phyloP scores from a whole-genome alignment of 37 sponge, comb jelly and placozoan genomes.

The Petrosia ficiformis region DNA sequence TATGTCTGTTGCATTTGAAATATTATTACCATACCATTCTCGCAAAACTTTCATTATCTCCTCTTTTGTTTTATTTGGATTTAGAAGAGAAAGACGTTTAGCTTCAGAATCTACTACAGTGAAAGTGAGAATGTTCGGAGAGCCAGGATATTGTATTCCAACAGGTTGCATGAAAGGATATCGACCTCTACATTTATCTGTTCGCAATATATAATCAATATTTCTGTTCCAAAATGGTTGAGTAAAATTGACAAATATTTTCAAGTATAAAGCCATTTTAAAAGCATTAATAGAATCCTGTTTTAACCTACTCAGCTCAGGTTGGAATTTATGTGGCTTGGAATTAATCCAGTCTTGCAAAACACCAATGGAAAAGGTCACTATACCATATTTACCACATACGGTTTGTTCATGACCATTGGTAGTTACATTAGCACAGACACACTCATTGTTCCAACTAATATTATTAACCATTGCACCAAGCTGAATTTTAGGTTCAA shows the following conservation, averaged over 20 bases:
- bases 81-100: background rate
- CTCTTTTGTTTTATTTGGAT: background rate
- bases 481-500: background rate
- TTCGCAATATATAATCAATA: slow-evolving; percentile 2
- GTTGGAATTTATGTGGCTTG: slow-evolving; percentile 1
- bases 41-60: slow-evolving; percentile 6
- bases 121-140: background rate
- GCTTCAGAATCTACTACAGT: background rate
- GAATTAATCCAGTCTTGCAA: background rate
- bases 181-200: background rate
- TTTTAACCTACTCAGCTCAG: slow-evolving; percentile 25
- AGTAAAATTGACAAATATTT: slow-evolving; percentile 26
- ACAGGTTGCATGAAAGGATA: slow-evolving; percentile 27
- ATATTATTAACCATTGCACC: background rate
- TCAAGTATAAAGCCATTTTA: slow-evolving; percentile 14
- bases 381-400: slow-evolving; percentile 13
- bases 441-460: background rate
- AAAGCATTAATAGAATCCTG: background rate
- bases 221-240: slow-evolving; percentile 35
- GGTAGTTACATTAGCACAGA: background rate
- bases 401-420: background rate
- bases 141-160: slow-evolving; percentile 1
- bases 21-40: background rate
- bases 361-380: slow-evolving; percentile 13
- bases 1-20: background rate